phyloP scores from a whole-genome alignment of 2,797 vertebrate species.

The Nasua narica region DNA sequence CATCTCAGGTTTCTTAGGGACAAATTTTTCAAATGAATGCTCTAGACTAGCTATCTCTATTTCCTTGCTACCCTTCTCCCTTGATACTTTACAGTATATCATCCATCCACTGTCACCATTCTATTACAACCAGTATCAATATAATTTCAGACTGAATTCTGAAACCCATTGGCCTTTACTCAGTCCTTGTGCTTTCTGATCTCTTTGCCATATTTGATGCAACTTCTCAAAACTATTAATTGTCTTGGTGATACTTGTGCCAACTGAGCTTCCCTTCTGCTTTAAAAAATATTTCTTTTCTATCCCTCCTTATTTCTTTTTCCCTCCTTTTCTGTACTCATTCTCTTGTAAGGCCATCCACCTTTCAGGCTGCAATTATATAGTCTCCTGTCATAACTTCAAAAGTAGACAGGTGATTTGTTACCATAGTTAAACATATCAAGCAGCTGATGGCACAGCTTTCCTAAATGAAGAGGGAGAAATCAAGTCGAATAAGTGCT shows the following conservation, averaged over 20 bases:
- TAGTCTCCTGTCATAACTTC: conserved; percentile 6
- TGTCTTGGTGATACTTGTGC: not conserved
- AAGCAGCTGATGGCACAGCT: not conserved
- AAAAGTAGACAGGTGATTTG: not conserved
- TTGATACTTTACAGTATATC: not conserved
- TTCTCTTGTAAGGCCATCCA: conserved; percentile 13
- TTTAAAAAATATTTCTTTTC: not conserved
- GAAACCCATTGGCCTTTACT: not conserved
- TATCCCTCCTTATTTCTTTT: not conserved
- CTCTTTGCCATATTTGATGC: not conserved
- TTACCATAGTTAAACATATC: not conserved
- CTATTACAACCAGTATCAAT: conserved; percentile 8
- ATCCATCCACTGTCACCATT: not conserved
- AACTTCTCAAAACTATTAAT: not conserved
- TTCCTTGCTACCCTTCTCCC: not conserved
- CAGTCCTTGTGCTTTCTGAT: not conserved
- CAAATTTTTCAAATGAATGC: conserved; percentile 30
- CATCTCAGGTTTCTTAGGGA: not conserved
- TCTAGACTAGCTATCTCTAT: not conserved
- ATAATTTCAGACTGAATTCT: conserved; percentile 24
- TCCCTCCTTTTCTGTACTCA: not conserved
- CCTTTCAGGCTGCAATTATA: not conserved
- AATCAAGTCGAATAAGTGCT: not conserved
- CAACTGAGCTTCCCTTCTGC: not conserved
- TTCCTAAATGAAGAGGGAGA: not conserved